Evolutionary conservation across 1,140 invertebrate genomes (phyloP), one percentile per base, ranked within the genome.

Genomic region (Drosophila paulistorum): DNA sequence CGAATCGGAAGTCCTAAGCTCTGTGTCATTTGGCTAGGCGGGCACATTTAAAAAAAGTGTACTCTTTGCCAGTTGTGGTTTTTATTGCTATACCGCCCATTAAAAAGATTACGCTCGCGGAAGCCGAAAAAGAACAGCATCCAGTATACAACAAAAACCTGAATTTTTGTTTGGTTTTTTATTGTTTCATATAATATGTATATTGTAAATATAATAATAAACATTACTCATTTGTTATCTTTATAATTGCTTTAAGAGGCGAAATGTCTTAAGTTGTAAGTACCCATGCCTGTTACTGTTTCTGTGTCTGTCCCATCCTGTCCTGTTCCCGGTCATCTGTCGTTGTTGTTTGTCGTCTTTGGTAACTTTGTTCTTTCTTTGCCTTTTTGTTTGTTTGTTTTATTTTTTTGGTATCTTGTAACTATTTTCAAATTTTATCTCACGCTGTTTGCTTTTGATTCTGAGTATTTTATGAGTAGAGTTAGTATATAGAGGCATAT

Each of bases 181-280:
- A 51, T 51, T 51, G 45, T 51, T 51, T 51, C 17, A 51, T 51
- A 51, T 51, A 51, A 51, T 51, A 51, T 51, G 45, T 51, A 51
- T 51, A 51, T 23, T 51, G 45, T 51, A 51, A 51, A 59, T 59
- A 51, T 51, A 51, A 77, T 77, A 77, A 77, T 77, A 77, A 77
- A 77, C 74, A 58, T 77, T 77, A 77, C 75, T 79, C 69, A 77
- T 77, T 87, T 87, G 73, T 89, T 87, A 87, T 87, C 80, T 90
- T 90, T 90, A 90, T 89, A 90, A 90, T 90, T 90, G 86, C 86
- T 90, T 90, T 90, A 90, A 90, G 79, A 90, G 86, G 86, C 86
- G 81, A 86, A 90, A 85, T 80, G 73, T 90, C 84, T 81, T 85
- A 90, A 73, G 74, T 73, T 68, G 54, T 57, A 33, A 57, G 54